Conservation (phyloP, 2,888 invertebrate genomes). For the Drosophila mayaguana region DNA sequence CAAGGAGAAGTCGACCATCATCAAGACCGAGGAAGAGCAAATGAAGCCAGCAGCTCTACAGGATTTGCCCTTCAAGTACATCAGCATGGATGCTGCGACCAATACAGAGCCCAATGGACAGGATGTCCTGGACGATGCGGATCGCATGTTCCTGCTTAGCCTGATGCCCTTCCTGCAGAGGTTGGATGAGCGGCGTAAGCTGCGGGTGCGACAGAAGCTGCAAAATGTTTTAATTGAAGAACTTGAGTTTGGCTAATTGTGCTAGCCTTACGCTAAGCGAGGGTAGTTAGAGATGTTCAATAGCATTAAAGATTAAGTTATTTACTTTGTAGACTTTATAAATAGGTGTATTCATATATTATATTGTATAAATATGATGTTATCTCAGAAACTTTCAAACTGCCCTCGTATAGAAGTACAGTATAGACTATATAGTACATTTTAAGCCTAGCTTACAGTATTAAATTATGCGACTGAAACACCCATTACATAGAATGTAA, state of each 20-base stretch:
- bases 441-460: conserved; percentile 77
- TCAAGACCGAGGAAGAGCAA: conserved; percentile 53
- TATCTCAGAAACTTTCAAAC: neutral
- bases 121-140: conserved; percentile 66
- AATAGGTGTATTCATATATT: neutral
- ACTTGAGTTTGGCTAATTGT: conserved; percentile 59
- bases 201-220: conserved; percentile 76
- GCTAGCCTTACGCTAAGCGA: neutral
- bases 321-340: neutral
- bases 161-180: conserved; percentile 76
- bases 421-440: conserved; percentile 23
- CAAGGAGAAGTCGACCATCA: conserved; percentile 29
- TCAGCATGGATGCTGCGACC: conserved; percentile 63
- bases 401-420: neutral
- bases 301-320: neutral
- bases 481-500: conserved; percentile 66
- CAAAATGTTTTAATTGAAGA: conserved; percentile 79
- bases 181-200: conserved; percentile 71
- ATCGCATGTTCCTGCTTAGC: conserved; percentile 79
- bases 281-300: neutral
- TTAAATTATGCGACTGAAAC: conserved; percentile 66
- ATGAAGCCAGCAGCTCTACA: conserved; percentile 34
- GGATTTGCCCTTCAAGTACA: conserved; percentile 60
- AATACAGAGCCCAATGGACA: conserved; percentile 58
- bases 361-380: neutral